A percentile compares a stretch with the other conserved stretches of the same genome.
Conservation (phyloP, 2,797 vertebrate species). For the Rhynchonycteris naso region DNA sequence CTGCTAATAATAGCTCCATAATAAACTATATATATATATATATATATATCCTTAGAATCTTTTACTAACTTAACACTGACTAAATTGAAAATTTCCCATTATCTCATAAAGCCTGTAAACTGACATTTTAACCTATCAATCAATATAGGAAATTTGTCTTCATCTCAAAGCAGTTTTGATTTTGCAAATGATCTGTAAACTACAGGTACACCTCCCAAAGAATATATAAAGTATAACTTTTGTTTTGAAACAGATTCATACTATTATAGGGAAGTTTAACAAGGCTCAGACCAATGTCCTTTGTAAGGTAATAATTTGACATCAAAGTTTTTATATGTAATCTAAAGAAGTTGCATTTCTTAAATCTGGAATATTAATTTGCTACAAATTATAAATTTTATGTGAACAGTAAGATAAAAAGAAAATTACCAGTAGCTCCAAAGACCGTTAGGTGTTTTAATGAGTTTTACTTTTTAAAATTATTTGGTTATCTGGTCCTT, state of each 20-base stretch:
- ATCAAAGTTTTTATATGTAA: background rate
- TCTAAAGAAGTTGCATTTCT: background rate
- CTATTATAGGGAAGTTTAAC: background rate
- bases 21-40: too few relatives aligned
- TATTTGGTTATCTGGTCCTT: background rate
- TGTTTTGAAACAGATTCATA: conserved; percentile 9
- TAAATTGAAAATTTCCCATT: conserved; percentile 3
- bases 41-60: background rate
- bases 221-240: background rate
- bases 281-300: background rate
- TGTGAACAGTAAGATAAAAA: background rate
- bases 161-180: background rate
- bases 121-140: background rate
- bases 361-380: conserved; percentile 24
- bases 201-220: background rate
- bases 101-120: background rate
- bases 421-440: conserved; percentile 19
- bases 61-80: background rate
- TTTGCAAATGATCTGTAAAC: conserved; percentile 14
- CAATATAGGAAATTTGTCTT: background rate
- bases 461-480: background rate
- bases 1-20: background rate
- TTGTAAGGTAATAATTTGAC: background rate
- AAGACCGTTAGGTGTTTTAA: background rate
- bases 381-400: background rate